Evolutionary conservation across 2,888 invertebrate species (phyloP), one percentile per base, ranked within the genome.

Genomic region (Torymus texanus): DNA sequence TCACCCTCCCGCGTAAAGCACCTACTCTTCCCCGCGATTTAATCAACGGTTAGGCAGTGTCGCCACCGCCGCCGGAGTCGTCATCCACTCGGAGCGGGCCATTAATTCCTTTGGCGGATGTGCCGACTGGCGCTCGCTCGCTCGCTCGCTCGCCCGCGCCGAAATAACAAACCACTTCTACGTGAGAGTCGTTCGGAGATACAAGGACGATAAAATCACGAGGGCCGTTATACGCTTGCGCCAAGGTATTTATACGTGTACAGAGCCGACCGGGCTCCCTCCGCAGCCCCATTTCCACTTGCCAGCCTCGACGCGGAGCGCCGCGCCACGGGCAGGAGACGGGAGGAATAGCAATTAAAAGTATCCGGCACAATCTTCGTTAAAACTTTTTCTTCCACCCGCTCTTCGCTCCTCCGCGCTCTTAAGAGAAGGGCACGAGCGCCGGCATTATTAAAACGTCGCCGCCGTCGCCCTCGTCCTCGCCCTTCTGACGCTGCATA

Each of bases 281-380:
- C 16, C 55, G 18, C 50, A 55, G 55, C 41, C 14, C 75, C 24
- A 24, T 24, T 24, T 24, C 24, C 24, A 24, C 24, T 24, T 24
- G 29, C 50, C 51, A 13, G 21, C n/a, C 13, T 1, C 68, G 12
- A 61, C 82, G 70, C n/a, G n/a, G 24, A 24, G 3, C 24, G 3
- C 24, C 24, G 24, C 24, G 24, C 24, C 24, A 24, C 24, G 24
- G 3, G 2, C 24, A 24, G 24, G 24, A 24, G 24, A 24, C 29
- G 76, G 85, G 87, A 85, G 88, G 88, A 89, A 89, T 88, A 87
- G 88, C 89, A 89, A 89, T 89, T 89, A 89, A 89, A 88, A 88
- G 88, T 89, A 89, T 89, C 89, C 87, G 87, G 87, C 87, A 86
- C 88, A 89, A 89, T 89, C 88, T 89, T 88, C 88, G 88, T 89